Conservation (phyloP, 2,113 vertebrate genomes). For the Spilogale gracilis region DNA sequence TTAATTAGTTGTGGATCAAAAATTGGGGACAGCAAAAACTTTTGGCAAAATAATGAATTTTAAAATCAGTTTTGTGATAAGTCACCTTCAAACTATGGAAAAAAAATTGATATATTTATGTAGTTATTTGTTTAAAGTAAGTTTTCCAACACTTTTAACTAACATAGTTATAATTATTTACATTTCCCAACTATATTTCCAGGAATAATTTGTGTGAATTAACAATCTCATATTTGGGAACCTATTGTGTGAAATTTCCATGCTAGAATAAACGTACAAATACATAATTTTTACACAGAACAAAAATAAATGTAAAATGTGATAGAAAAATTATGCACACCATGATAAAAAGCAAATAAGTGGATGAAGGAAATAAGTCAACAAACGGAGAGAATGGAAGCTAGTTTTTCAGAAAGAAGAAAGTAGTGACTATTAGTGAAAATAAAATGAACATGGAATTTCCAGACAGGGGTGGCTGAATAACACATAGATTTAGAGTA, state of each 20-base stretch:
- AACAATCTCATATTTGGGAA: neutral
- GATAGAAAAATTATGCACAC: neutral
- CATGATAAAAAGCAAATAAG: neutral
- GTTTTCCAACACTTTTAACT: neutral
- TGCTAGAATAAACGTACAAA: neutral
- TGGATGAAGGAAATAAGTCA: neutral
- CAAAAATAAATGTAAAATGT: neutral
- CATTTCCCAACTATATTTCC: neutral
- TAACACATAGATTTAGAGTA: neutral
- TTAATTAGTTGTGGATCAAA: neutral
- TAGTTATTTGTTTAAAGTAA: neutral
- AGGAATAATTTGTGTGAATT: neutral
- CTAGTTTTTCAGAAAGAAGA: neutral
- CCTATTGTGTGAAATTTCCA: neutral
- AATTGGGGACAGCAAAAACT: neutral
- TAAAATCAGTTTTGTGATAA: neutral
- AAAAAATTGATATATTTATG: neutral
- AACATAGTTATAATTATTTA: neutral
- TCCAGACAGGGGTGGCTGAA: neutral
- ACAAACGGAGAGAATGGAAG: neutral
- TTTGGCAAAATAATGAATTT: constrained; percentile 18
- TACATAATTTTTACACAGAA: neutral
- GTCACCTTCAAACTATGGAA: neutral
- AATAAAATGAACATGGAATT: neutral
- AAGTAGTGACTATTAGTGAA: neutral